A percentile compares a stretch with the other conserved stretches of the same genome.
These are phyloP conservation scores for Ectobius pallidus DNA, from an alignment of 2,888 invertebrate genomes.

Conservation along the genomic window DNA sequence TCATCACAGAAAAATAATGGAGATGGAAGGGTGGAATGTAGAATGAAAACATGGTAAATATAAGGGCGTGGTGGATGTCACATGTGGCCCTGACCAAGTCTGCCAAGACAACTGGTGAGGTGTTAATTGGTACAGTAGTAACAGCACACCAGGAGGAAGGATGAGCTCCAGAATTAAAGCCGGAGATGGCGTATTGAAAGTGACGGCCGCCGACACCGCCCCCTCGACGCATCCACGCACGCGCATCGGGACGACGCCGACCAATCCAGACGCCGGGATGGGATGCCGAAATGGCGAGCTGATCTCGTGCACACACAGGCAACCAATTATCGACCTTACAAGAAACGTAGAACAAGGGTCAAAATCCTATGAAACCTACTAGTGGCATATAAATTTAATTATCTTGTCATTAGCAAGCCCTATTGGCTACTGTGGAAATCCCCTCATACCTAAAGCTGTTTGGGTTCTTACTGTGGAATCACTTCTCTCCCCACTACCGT, in stretches of 20 bases:
- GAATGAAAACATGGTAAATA: too few species aligned
- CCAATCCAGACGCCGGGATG: conserved; percentile 40
- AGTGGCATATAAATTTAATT: conserved; percentile 38
- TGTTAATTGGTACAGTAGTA: conserved; percentile 10
- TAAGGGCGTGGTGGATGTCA: too few species aligned
- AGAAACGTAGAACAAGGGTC: conserved; percentile 30
- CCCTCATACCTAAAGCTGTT: too few species aligned
- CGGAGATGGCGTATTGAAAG: conserved; percentile 39
- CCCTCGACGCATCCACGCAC: conserved; percentile 36
- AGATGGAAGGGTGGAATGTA: too few species aligned
- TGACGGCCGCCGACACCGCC: conserved; percentile 12
- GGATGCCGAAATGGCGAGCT: conserved; percentile 42
- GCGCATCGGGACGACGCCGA: conserved; percentile 29
- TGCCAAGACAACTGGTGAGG: background rate
- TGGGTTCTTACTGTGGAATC: too few species aligned
- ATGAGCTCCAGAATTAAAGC: conserved; percentile 35
- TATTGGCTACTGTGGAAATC: conserved; percentile 35
- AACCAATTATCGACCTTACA: conserved; percentile 42
- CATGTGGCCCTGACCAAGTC: too few species aligned
- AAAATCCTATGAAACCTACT: conserved; percentile 25
- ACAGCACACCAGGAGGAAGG: conserved; percentile 24
- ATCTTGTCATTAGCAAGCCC: conserved; percentile 37
- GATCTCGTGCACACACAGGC: conserved; percentile 36
- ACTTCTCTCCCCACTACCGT: background rate
- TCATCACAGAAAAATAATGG: too few species aligned